Conservation (phyloP, 2,113 vertebrate genomes). For the Halichoerus grypus region DNA sequence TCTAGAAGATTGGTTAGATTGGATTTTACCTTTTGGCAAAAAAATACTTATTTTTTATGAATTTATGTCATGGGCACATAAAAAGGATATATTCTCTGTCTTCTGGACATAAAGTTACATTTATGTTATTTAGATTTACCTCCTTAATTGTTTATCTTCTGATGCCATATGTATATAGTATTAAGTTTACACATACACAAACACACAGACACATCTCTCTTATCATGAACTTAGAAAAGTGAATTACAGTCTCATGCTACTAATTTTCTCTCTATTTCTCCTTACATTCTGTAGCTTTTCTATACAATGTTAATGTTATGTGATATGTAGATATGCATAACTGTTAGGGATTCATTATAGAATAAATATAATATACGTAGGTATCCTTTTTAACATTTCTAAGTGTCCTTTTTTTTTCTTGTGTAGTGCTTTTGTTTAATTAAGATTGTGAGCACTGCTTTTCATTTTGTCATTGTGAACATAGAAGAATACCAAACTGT, state of each 20-base stretch:
- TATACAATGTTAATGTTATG: not conserved
- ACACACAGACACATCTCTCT: not conserved
- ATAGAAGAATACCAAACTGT: not conserved
- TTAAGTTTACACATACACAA: not conserved
- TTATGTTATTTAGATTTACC: not conserved
- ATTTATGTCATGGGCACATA: not conserved
- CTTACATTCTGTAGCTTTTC: not conserved
- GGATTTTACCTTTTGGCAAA: not conserved
- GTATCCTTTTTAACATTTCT: slow-evolving; percentile 10
- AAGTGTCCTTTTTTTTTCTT: not conserved
- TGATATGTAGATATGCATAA: not conserved
- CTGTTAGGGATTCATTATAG: not conserved
- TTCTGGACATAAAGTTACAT: not conserved
- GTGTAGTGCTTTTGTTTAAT: not conserved
- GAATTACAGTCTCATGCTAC: not conserved
- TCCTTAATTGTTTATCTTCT: slow-evolving; percentile 28
- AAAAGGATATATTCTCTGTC: not conserved
- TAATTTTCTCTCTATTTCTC: slow-evolving; percentile 31
- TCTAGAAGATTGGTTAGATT: not conserved
- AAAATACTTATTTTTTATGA: slow-evolving; percentile 38
- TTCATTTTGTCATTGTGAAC: not conserved
- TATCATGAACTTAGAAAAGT: not conserved
- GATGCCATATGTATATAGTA: not conserved
- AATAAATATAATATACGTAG: not conserved
- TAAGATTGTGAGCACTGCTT: not conserved